Base-by-base conservation (phyloP, 2,797 vertebrate genomes). In the Rhinoraja longicauda region DNA sequence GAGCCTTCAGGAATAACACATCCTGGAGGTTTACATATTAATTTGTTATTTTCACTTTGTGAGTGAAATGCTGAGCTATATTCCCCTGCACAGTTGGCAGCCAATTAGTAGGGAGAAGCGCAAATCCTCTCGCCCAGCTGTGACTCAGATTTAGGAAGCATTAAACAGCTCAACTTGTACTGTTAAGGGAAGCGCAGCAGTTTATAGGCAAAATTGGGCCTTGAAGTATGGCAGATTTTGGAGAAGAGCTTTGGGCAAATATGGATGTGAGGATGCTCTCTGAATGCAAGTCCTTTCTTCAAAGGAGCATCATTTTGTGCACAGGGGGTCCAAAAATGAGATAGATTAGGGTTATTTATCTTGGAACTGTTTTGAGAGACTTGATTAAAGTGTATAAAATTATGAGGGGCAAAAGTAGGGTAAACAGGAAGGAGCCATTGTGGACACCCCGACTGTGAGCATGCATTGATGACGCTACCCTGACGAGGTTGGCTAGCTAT, bases 11-110 rank as follows among this genome's bases (percentile, higher is more conserved):
- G 79, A 82, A 53, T 57, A 57, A 13, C 5, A 81, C 79, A 82
- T 79, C 45, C 21, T 57, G 45, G 10, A 81, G 39, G 39, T 81
- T 81, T 24, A 53, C 39, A 53, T 82, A 29, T 82, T 57, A 26
- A 82, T 82, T 82, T 82, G 79, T 45, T 57, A 57, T 29, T 29
- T 82, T 57, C 45, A 82, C 79, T 82, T 82, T 26, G 45, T 82
- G 2, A 26, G 21, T 10, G 8, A 57, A 57, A 82, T 82, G 53
- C 21, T 82, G 79, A 82, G 79, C 45, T 57, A 82, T 57, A 26
- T 82, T 82, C 45, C 45, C 24, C 45, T n/a, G 12, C 45, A 82
- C 45, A 82, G 8, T 57, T 2, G 79, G 21, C 45, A 78, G 79
- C 79, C 24, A 57, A 82, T 82, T 53, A 82, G 82, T 26, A 82